Conservation (phyloP, 1,140 invertebrate species). For the Aphaenogaster ashmeadi region DNA sequence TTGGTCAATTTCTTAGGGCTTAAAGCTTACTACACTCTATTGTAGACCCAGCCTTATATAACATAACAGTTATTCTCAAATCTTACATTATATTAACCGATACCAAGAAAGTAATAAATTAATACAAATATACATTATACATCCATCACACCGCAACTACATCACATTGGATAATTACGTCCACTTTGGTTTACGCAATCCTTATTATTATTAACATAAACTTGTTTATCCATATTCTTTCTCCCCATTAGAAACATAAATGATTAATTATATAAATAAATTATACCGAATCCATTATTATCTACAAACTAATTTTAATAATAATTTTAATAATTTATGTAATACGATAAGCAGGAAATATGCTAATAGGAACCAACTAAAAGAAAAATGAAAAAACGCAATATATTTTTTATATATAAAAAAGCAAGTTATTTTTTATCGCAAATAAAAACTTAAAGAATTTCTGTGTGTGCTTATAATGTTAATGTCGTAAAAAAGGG, state of each 20-base stretch:
- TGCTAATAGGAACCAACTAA: conserved; percentile 1
- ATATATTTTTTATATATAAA: neutral
- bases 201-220: conserved; percentile 2
- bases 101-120: neutral
- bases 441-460: neutral
- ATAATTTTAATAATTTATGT: too few relatives aligned
- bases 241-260: neutral
- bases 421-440: neutral
- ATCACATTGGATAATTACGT: conserved; percentile 16
- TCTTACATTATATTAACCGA: neutral
- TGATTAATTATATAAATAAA: conserved; percentile 2
- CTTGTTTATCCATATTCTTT: neutral
- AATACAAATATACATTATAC: conserved; percentile 5
- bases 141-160: neutral
- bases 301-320: neutral
- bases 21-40: too few relatives aligned
- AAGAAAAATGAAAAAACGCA: neutral
- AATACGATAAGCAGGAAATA: neutral
- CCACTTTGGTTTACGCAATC: neutral
- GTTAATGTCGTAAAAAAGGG: neutral
- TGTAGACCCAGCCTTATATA: too few relatives aligned
- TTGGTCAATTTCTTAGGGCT: too few relatives aligned
- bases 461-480: neutral
- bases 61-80: neutral
- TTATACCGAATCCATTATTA: neutral